These are phyloP conservation scores for Dendrolimus houi DNA, from an alignment of 2,888 invertebrate genomes.

Conservation along the genomic window DNA sequence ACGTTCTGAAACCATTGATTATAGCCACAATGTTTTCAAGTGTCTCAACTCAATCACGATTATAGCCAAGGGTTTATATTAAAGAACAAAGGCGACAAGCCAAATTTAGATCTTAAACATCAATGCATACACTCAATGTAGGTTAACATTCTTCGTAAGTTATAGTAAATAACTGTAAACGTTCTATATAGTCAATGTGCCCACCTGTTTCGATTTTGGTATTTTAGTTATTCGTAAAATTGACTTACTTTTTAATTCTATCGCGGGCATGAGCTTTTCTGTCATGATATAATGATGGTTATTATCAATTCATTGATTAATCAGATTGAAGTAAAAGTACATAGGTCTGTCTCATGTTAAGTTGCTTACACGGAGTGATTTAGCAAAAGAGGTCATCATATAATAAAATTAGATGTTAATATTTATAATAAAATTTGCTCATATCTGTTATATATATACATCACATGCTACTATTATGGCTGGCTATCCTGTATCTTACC, in stretches of 20 bases:
- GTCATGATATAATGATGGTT: not conserved
- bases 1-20: conserved; percentile 9
- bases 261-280: conserved; percentile 1
- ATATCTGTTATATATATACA: too few relatives aligned
- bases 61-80: conserved; percentile 1
- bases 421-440: too few relatives aligned
- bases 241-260: conserved; percentile 21
- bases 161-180: conserved; percentile 34
- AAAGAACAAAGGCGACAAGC: conserved; percentile 21
- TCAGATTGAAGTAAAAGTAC: too few relatives aligned
- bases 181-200: conserved; percentile 59
- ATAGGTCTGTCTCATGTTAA: too few relatives aligned
- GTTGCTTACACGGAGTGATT: too few relatives aligned
- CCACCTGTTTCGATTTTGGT: conserved; percentile 55
- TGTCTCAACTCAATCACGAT: conserved; percentile 1
- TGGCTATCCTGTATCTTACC: too few relatives aligned
- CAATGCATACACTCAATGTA: conserved; percentile 25
- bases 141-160: conserved; percentile 30
- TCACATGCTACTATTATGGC: too few relatives aligned
- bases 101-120: conserved; percentile 28
- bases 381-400: too few relatives aligned
- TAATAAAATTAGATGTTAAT: too few relatives aligned
- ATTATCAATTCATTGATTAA: too few relatives aligned
- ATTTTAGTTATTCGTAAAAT: conserved; percentile 34
- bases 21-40: conserved; percentile 7